phyloP scores from a whole-genome alignment of 2,888 invertebrate species.

The Drosophila rubida region DNA sequence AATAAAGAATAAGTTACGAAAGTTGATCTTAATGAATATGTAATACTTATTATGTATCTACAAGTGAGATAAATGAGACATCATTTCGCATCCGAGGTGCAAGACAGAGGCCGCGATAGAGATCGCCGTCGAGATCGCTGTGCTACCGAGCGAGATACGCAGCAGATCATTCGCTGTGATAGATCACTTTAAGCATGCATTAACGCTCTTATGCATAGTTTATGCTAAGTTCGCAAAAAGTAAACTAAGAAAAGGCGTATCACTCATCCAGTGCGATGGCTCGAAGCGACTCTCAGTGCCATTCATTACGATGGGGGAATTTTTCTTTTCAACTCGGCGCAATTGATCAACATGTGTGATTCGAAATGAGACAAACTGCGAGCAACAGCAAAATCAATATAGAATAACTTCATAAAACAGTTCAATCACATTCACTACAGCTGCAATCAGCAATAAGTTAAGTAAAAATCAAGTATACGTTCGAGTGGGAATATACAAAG shows the following conservation, averaged over 20 bases:
- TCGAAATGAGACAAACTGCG: too few relatives aligned
- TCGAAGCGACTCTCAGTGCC: neutral
- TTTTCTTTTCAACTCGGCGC: too few relatives aligned
- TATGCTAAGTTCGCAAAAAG: neutral
- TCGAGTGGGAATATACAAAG: too few relatives aligned
- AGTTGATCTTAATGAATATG: slow-evolving; percentile 52
- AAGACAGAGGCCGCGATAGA: slow-evolving; percentile 5
- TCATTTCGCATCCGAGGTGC: slow-evolving; percentile 23
- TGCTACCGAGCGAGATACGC: neutral
- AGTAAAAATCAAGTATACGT: too few relatives aligned
- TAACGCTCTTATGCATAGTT: slow-evolving; percentile 13
- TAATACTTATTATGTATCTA: slow-evolving; percentile 46
- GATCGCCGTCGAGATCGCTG: slow-evolving; percentile 2
- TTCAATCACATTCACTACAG: too few relatives aligned
- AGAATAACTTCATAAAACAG: too few relatives aligned
- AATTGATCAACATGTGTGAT: neutral
- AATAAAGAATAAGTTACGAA: slow-evolving; percentile 48
- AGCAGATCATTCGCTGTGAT: slow-evolving; percentile 7
- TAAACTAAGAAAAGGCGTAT: slow-evolving; percentile 10
- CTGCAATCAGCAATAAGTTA: too few relatives aligned
- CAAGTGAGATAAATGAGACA: slow-evolving; percentile 56
- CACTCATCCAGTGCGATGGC: neutral
- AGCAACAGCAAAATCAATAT: too few relatives aligned
- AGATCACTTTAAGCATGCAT: slow-evolving; percentile 8
- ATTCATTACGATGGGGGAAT: neutral